Conservation (phyloP, 2,888 invertebrate genomes). For the Frankliniella fusca region DNA sequence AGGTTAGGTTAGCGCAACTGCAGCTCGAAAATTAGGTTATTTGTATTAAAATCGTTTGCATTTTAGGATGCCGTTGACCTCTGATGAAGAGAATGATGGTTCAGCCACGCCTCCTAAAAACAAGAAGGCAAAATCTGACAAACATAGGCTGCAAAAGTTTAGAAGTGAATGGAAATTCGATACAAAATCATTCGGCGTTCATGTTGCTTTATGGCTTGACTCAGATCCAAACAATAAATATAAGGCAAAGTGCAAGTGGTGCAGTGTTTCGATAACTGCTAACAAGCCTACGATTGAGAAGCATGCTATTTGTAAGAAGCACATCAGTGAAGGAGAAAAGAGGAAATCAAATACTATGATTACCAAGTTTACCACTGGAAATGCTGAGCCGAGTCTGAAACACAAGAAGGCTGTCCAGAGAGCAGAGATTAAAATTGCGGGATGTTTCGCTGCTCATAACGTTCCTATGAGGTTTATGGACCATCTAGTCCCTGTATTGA, state of each 20-base stretch:
- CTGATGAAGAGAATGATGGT: background rate
- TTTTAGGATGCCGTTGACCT: background rate
- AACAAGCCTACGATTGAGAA: background rate
- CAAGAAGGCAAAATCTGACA: background rate
- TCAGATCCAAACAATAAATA: background rate
- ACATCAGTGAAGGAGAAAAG: background rate
- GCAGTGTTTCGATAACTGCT: background rate
- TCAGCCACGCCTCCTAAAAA: background rate
- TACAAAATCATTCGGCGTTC: background rate
- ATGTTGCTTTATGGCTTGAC: background rate
- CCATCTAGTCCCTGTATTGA: conserved; percentile 35
- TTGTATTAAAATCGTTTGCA: too few species aligned
- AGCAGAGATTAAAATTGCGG: conserved; percentile 36
- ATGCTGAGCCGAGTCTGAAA: background rate
- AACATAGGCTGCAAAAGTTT: background rate
- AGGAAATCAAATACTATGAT: background rate
- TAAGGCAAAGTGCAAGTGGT: background rate
- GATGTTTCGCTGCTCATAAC: conserved; percentile 37
- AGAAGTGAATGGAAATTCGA: background rate
- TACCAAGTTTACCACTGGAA: background rate
- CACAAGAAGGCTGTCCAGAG: background rate
- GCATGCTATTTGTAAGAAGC: background rate
- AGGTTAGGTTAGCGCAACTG: too few species aligned
- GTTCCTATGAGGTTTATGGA: conserved; percentile 37
- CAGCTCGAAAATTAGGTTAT: too few species aligned